These are phyloP conservation scores for Xestia sexstrigata DNA, from an alignment of 2,888 invertebrate species.

Conservation along the genomic window DNA sequence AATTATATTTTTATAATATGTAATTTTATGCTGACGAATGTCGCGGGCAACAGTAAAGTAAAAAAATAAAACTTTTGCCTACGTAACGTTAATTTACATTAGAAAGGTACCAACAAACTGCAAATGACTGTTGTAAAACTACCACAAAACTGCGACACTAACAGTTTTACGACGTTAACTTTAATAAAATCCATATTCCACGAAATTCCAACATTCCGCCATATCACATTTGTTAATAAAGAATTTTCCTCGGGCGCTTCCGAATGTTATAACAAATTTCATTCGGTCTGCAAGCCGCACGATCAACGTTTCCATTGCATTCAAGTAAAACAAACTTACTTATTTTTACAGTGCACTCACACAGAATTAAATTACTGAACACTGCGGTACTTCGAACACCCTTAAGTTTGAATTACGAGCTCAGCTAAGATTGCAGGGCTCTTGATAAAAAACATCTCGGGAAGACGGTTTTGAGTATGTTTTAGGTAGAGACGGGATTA, in stretches of 20 bases:
- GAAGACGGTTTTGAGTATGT: neutral
- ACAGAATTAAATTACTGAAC: constrained; percentile 63
- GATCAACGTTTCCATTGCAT: constrained; percentile 55
- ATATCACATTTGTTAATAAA: constrained; percentile 51
- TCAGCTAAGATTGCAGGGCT: constrained; percentile 51
- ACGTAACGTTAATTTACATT: neutral
- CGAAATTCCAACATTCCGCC: too few species aligned
- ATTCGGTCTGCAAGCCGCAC: constrained; percentile 50
- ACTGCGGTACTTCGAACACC: constrained; percentile 50
- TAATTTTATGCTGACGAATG: too few species aligned
- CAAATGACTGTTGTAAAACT: neutral
- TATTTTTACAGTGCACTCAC: constrained; percentile 63
- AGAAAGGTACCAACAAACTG: neutral
- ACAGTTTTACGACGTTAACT: too few species aligned
- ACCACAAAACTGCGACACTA: neutral
- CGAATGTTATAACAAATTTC: constrained; percentile 54
- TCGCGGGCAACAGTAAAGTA: too few species aligned
- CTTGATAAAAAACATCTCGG: constrained; percentile 49
- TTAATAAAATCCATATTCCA: too few species aligned
- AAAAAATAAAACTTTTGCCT: neutral
- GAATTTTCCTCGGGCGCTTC: constrained; percentile 42
- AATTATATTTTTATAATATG: too few species aligned
- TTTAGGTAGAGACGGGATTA: too few species aligned
- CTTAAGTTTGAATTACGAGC: constrained; percentile 60
- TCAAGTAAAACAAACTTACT: constrained; percentile 61